Base-by-base conservation (phyloP, 2,888 invertebrate genomes). In the Ichneumoninae sp. region DNA sequence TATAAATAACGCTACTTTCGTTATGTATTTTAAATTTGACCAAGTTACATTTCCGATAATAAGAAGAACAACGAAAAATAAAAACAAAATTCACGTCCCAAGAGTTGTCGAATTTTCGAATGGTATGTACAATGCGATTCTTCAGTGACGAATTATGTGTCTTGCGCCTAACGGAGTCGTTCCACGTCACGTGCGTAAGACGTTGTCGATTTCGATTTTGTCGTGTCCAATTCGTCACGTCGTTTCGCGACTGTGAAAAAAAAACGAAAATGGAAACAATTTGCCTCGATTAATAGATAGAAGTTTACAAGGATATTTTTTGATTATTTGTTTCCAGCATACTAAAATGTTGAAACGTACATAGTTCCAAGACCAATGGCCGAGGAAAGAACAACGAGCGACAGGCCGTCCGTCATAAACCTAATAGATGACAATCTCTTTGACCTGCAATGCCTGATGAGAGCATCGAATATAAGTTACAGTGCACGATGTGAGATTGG, bases 391-490 rank as follows among this genome's bases (percentile, higher is more conserved):
- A 60, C 78, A 52, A 70, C 78, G 26, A 77, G 84, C 71, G 80
- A 83, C 65, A 57, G 82, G 30, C 83, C 86, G 57, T 74, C 86
- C 19, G 60, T 82, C 68, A 86, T 87, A 78, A 87, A 90, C 82
- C 85, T 90, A 8, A 75, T 83, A 13, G 87, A 89, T 47, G 90
- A 92, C 52, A 89, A 90, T 79, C 86, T 93, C 30, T 93, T 93
- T 65, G 91, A 93, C 52, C 82, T 93, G 22, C 90, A 90, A 85
- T 93, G 93, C 84, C 77, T 93, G 72, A 90, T 93, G 26, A 92
- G 90, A 87, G 91, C 92, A 22, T 89, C 89, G 30, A 90, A 90
- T 44, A 90, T 93, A 85, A 88, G 89, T 44, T 87, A 90, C 30
- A 92, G 92, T 77, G 91, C 92, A 16, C 84, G 89, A 74, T 91